Conservation (phyloP, 2,113 vertebrate genomes). For the Peromyscus maniculatus region DNA sequence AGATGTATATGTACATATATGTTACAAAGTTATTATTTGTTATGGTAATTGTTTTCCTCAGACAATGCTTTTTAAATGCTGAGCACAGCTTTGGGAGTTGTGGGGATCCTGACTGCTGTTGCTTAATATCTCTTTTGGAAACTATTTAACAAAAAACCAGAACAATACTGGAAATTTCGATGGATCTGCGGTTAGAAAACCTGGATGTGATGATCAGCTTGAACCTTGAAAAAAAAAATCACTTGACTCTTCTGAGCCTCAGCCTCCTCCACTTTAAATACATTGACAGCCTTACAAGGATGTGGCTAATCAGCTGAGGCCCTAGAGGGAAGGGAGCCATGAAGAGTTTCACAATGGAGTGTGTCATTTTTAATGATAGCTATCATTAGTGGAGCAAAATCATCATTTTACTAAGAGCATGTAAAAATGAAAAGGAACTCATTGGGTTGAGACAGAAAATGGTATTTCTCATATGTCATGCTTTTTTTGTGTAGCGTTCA, state of each 20-base stretch:
- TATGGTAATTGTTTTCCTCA: slow-evolving; percentile 65
- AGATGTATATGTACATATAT: too few species aligned
- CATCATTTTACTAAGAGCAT: slow-evolving; percentile 39
- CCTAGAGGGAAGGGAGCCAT: background rate
- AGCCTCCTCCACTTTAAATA: background rate
- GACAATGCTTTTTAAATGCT: slow-evolving; percentile 10
- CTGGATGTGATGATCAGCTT: background rate
- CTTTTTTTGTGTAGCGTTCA: background rate
- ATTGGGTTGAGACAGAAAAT: background rate
- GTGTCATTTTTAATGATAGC: slow-evolving; percentile 1
- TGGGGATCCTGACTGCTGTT: background rate
- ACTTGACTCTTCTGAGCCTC: background rate
- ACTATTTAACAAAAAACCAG: slow-evolving; percentile 18
- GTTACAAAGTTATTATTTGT: slow-evolving; percentile 51
- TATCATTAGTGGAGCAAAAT: slow-evolving; percentile 39
- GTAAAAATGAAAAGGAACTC: slow-evolving; percentile 25
- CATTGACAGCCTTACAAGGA: background rate
- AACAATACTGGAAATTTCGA: background rate
- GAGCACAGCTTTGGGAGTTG: background rate
- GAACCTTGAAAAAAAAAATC: slow-evolving; percentile 3
- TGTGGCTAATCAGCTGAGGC: background rate
- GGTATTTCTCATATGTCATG: background rate
- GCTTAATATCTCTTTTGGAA: slow-evolving; percentile 15
- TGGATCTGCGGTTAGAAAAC: slow-evolving; percentile 40
- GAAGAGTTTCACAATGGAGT: background rate